These are phyloP conservation scores for Catocala nupta DNA, from an alignment of 2,888 invertebrate species.

Conservation along the genomic window DNA sequence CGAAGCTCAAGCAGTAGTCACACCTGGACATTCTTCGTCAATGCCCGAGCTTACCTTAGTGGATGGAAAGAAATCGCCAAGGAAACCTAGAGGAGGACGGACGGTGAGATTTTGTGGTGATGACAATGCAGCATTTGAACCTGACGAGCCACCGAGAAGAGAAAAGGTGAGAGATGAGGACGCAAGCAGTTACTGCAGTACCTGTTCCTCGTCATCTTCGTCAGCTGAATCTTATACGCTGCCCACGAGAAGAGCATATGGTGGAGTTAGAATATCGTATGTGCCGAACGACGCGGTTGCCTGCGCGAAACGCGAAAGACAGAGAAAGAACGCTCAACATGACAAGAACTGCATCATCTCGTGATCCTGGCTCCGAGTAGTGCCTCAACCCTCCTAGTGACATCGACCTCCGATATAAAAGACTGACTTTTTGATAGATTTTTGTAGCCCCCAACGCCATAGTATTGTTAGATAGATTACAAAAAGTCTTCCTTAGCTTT, in stretches of 20 bases:
- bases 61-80: conserved; percentile 71
- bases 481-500: conserved; percentile 60
- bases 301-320: conserved; percentile 91
- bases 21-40: conserved; percentile 85
- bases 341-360: conserved; percentile 95
- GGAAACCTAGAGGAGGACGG: conserved; percentile 74
- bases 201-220: conserved; percentile 96
- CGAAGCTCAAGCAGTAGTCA: conserved; percentile 83
- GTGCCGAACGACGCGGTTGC: conserved; percentile 97
- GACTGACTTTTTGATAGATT: conserved; percentile 83
- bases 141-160: conserved; percentile 74
- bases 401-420: conserved; percentile 82
- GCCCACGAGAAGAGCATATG: conserved; percentile 94
- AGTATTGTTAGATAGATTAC: conserved; percentile 68
- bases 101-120: conserved; percentile 83
- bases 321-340: conserved; percentile 88
- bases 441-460: conserved; percentile 76
- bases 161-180: conserved; percentile 87
- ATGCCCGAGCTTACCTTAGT: conserved; percentile 84
- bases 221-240: conserved; percentile 95
- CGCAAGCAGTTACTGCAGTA: conserved; percentile 93
- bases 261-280: conserved; percentile 96
- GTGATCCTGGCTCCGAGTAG: conserved; percentile 87
- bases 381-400: conserved; percentile 72
- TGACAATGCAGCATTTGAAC: conserved; percentile 82